Base-by-base conservation (phyloP, 1,140 invertebrate genomes). In the Aphelenchoides avenae region DNA sequence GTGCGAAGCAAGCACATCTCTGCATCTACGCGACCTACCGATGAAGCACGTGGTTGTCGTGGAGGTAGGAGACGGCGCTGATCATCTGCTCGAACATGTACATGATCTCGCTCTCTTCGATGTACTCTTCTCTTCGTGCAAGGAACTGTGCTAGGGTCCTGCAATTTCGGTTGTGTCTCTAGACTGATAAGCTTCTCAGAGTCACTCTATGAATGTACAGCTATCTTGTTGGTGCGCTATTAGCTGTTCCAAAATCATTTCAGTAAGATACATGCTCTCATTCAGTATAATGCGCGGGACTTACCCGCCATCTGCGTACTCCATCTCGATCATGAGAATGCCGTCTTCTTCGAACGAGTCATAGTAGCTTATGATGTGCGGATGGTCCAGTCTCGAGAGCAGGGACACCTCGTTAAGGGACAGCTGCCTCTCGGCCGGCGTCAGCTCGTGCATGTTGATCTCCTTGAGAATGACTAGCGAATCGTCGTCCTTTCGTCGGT, bases 321-420 rank as follows among this genome's bases (percentile, higher is more conserved):
- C 87, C 85, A 87, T 88, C 78, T 88, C 85, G 55, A 43, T 51
- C 30, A 43, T 31, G 39, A 20, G 42, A 51, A 26, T 41, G 7
- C 11, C 18, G 2, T 34, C 34, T 30, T 20, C 13, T 20, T 7
- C n/a, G 7, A 47, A 33, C 4, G 26, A 20, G 15, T 44, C 5
- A 33, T 33, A 27, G 24, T n/a, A 44, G 24, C 30, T 3, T 27
- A 13, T 36, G 15, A 20, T 3, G 34, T 46, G 26, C 3, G 13
- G 34, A 36, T 36, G 34, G 18, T 36, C 18, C 34, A 36, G 13
- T 13, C 13, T 36, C 18, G 18, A 36, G 34, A 36, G 22, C 1
- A 88, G 84, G 68, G 57, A 76, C 37, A 86, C 85, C 78, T 88
- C 87, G 77, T 87, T 87, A 44, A 88, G 80, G n/a, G 86, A 84